Base-by-base conservation (phyloP, 2,797 vertebrate species). In the Phoeniculus purpureus region DNA sequence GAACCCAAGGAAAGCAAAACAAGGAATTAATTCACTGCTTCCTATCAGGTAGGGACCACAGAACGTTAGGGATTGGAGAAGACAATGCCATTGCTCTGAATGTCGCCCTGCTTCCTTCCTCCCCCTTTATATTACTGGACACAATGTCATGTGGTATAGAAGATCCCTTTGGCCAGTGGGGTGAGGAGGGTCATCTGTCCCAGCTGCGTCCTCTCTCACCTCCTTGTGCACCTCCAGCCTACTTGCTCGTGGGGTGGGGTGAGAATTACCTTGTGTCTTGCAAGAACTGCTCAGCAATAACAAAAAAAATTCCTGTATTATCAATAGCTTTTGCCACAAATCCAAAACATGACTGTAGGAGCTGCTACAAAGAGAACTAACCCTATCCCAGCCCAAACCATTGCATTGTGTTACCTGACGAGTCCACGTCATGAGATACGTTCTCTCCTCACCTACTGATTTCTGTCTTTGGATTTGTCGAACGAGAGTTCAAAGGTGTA, bases 11-110 rank as follows among this genome's bases (percentile, higher is more conserved):
- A 60, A 77, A 77, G 5, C 15, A 67, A 54, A 84, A 6, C 4
- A 51, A 60, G n/a, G 48, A 68, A 59, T 66, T 40, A 2, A 51
- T 70, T 83, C 11, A 2, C 16, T 16, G 3, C 15, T 70, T 61
- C 26, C 7, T 13, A 37, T 25, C 0, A 2, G 17, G 10, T 29
- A 54, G 76, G 13, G 14, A 43, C 16, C 37, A 37, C 37, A 37
- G 37, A 37, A 37, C 37, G 12, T 37, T 12, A 37, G 37, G 37
- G 37, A 37, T 37, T 37, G 37, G 37, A 37, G 37, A 37, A 37
- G 37, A 12, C 37, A 45, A 13, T 1, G 0, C 15, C 4, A 21
- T 68, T 6, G 10, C 18, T 58, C 23, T 1, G 3, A 70, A 58
- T 48, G 48, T 58, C 3, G 1, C 5, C 18, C 3, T 15, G 7